A percentile compares a stretch with the other conserved stretches of the same genome.
Conservation (phyloP, 2,888 invertebrate genomes). For the Amblyjoppa fuscipennis region DNA sequence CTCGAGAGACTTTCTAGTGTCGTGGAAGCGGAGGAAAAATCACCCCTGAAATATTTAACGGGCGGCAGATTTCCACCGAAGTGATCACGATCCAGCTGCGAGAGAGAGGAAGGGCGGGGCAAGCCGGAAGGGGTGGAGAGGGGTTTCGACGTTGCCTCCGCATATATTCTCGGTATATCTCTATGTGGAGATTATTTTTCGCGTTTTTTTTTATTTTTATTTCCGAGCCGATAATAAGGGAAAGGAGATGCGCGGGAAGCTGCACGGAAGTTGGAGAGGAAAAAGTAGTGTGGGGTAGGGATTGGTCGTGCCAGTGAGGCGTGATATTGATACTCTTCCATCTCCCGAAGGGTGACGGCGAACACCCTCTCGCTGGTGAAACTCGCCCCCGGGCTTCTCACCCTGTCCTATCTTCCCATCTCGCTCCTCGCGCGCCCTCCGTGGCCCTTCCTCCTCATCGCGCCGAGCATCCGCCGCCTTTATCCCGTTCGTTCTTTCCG, state of each 20-base stretch:
- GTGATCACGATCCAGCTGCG: not conserved
- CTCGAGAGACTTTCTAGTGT: not conserved
- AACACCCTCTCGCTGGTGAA: conserved; percentile 52
- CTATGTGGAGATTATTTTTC: conserved; percentile 78
- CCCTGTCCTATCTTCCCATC: conserved; percentile 42
- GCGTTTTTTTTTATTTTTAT: conserved; percentile 62
- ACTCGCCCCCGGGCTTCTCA: conserved; percentile 62
- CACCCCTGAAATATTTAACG: conserved; percentile 15
- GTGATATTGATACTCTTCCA: conserved; percentile 83
- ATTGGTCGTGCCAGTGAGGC: conserved; percentile 79
- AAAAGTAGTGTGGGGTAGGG: conserved; percentile 55
- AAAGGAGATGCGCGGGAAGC: conserved; percentile 48
- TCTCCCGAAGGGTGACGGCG: conserved; percentile 77
- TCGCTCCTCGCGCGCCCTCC: conserved; percentile 52
- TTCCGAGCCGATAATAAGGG: conserved; percentile 78
- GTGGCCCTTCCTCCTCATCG: conserved; percentile 43
- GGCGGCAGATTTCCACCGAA: conserved; percentile 6
- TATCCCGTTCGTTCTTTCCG: conserved; percentile 48
- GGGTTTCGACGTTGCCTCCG: not conserved
- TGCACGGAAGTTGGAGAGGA: conserved; percentile 56
- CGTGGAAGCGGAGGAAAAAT: not conserved
- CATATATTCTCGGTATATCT: conserved; percentile 21
- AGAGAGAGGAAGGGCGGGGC: not conserved
- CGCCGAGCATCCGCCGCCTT: conserved; percentile 4
- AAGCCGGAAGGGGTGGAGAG: not conserved